Conservation (phyloP, 2,797 vertebrate genomes). For the Enteromius radiatus region DNA sequence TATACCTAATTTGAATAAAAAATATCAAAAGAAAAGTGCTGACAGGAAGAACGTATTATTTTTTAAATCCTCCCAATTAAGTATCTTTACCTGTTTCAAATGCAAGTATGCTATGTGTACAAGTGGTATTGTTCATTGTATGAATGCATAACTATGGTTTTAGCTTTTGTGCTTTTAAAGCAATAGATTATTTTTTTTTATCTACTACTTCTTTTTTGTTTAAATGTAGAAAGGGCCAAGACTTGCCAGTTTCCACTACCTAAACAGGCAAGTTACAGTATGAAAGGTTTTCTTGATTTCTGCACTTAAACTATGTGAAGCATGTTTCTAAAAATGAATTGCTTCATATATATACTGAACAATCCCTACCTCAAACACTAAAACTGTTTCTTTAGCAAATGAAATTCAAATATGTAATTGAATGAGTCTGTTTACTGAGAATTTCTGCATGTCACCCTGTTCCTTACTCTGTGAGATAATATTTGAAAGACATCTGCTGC, state of each 20-base stretch:
- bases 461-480: not conserved
- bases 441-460: constrained; percentile 11
- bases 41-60: not conserved
- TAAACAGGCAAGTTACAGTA: not conserved
- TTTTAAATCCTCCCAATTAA: not conserved
- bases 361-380: not conserved
- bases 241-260: not conserved
- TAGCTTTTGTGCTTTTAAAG: not conserved
- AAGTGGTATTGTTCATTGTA: constrained; percentile 23
- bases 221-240: not conserved
- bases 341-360: not conserved
- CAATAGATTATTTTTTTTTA: not conserved
- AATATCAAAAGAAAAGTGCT: not conserved
- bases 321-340: not conserved
- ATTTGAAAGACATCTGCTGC: not conserved
- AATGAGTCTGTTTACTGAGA: not conserved
- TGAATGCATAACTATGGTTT: constrained; percentile 3
- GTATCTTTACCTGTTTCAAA: not conserved
- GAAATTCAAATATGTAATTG: not conserved
- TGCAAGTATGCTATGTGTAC: constrained; percentile 9
- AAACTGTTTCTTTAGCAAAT: not conserved
- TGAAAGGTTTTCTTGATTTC: not conserved
- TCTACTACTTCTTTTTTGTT: not conserved
- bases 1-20: too few relatives aligned
- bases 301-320: not conserved